phyloP scores from a whole-genome alignment of 2,113 vertebrate species.

The Otus sunia region DNA sequence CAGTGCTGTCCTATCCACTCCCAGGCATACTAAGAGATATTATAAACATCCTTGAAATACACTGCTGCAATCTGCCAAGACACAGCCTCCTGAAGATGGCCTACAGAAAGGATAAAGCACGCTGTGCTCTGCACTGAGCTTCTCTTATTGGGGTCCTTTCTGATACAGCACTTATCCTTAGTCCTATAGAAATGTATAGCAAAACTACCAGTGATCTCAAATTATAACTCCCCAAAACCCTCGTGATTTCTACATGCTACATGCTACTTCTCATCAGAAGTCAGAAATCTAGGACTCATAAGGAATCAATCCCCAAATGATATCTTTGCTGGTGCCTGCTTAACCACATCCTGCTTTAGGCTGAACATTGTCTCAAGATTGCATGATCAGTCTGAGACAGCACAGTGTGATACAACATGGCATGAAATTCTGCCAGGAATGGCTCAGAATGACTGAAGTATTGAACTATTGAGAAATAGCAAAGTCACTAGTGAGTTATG shows the following conservation, averaged over 20 bases:
- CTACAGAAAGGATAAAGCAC: neutral
- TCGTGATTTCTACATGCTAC: neutral
- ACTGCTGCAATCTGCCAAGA: neutral
- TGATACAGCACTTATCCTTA: neutral
- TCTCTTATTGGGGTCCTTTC: neutral
- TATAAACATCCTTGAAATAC: neutral
- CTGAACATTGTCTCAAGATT: neutral
- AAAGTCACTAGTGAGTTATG: conserved; percentile 25
- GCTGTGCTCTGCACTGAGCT: neutral
- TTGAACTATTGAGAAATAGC: conserved; percentile 5
- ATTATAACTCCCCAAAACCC: neutral
- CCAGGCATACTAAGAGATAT: neutral
- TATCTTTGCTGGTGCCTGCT: neutral
- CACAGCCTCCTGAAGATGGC: neutral
- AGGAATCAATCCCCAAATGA: neutral
- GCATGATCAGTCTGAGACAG: neutral
- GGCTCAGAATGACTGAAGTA: neutral
- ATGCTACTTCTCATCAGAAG: neutral
- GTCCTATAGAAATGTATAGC: neutral
- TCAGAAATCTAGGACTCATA: neutral
- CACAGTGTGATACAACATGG: neutral
- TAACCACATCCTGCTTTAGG: conserved; percentile 14
- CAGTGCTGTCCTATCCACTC: accelerated
- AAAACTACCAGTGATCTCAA: neutral
- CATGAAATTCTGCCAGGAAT: conserved; percentile 42